Evolutionary conservation across 2,888 invertebrate species (phyloP).

Genomic region (Nemapogon koenigi): DNA sequence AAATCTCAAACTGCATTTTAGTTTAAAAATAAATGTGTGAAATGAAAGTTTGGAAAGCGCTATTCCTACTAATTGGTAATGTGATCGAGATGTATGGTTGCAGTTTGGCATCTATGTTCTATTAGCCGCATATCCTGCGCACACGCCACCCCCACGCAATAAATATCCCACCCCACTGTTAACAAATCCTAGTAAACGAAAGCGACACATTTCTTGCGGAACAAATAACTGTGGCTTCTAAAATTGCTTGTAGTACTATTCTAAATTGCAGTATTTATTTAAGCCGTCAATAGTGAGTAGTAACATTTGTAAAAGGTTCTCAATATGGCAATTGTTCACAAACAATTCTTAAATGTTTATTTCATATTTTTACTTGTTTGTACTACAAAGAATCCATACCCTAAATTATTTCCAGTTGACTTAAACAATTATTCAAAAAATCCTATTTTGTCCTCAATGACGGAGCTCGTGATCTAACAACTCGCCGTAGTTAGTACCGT

Average conservation of each 20-base stretch:
- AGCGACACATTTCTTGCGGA: constrained; percentile 41
- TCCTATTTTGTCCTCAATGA: background rate
- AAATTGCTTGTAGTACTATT: too few species aligned
- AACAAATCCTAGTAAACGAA: constrained; percentile 28
- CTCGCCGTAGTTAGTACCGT: constrained; percentile 35
- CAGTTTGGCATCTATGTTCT: constrained; percentile 16
- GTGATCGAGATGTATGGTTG: constrained; percentile 6
- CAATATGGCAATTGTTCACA: too few species aligned
- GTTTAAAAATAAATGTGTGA: too few species aligned
- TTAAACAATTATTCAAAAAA: constrained; percentile 9
- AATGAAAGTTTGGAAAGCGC: too few species aligned
- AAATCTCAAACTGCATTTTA: too few species aligned
- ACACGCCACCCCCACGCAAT: constrained; percentile 38
- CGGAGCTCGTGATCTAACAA: constrained; percentile 20
- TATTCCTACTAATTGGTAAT: constrained; percentile 6
- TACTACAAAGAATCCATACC: too few species aligned
- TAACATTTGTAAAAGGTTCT: too few species aligned
- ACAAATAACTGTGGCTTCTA: constrained; percentile 52
- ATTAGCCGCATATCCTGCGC: constrained; percentile 47
- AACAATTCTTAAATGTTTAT: too few species aligned
- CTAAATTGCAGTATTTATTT: too few species aligned
- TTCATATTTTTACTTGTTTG: too few species aligned
- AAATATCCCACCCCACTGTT: constrained; percentile 43
- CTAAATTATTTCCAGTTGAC: too few species aligned
- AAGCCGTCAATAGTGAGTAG: too few species aligned